Percentiles rank a stretch among this genome's conserved stretches.
These are phyloP conservation scores for Drosophila limbata DNA, from an alignment of 2,888 invertebrate species.

Conservation along the genomic window DNA sequence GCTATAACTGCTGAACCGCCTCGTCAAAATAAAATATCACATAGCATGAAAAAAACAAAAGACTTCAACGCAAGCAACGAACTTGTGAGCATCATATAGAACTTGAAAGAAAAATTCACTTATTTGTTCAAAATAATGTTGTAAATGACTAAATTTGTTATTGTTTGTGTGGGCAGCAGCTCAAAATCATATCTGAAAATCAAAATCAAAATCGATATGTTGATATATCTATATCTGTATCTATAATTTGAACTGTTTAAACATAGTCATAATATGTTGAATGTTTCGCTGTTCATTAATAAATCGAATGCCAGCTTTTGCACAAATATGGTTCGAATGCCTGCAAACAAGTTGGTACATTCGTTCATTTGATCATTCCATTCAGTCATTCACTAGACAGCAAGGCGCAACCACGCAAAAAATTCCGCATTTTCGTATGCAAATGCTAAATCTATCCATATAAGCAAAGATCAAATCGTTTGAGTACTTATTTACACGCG, in stretches of 20 bases:
- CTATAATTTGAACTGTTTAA: slow-evolving; percentile 5
- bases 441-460: slow-evolving; percentile 61
- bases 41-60: slow-evolving; percentile 60
- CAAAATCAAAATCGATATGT: slow-evolving; percentile 19
- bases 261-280: slow-evolving; percentile 43
- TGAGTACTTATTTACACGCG: slow-evolving; percentile 38
- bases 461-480: slow-evolving; percentile 54
- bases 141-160: slow-evolving; percentile 61
- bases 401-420: slow-evolving; percentile 67
- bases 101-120: slow-evolving; percentile 60
- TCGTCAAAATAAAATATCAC: slow-evolving; percentile 20
- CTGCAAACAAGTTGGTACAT: slow-evolving; percentile 48
- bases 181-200: not conserved
- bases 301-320: slow-evolving; percentile 59
- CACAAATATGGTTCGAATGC: slow-evolving; percentile 68
- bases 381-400: slow-evolving; percentile 40
- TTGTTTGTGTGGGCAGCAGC: slow-evolving; percentile 39
- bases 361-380: slow-evolving; percentile 21
- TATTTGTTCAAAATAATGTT: slow-evolving; percentile 73
- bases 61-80: slow-evolving; percentile 75
- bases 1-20: slow-evolving; percentile 27
- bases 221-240: slow-evolving; percentile 9
- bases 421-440: slow-evolving; percentile 61
- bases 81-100: slow-evolving; percentile 48
- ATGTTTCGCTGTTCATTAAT: slow-evolving; percentile 63